Evolutionary conservation across 2,113 vertebrate genomes (phyloP), one percentile per base, ranked within the genome.

Genomic region (Aptenodytes patagonicus): DNA sequence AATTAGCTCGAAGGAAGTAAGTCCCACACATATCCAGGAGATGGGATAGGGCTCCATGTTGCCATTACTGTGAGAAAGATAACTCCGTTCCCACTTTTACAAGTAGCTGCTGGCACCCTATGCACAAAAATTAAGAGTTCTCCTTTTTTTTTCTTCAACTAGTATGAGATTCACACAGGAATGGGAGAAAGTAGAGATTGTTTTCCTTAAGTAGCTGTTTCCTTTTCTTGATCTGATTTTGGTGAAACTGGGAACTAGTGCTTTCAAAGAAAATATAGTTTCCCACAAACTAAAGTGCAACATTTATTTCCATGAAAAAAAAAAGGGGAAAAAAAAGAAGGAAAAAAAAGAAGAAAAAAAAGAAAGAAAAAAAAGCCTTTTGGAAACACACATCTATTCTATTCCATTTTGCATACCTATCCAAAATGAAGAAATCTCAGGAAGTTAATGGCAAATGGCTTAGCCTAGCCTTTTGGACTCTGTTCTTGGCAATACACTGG

Each of bases 371-470:
- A 78, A 61, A 66, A 51, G 6, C 28, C 36, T 79, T 88, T 65
- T 84, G 40, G 52, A 93, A 95, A 64, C 14, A 83, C 13, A 69
- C 4, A 25, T 69, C 58, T 85, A 19, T 54, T 61, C 21, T 40
- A 61, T 52, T 38, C 14, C 26, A 51, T 87, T 93, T 90, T 70
- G 42, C 51, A 72, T 55, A 90, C 17, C 14, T 71, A n/a, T 64
- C 25, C 44, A 94, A 97, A 94, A 89, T 66, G 92, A 89, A 94
- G 69, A 83, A 44, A 80, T 72, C 57, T 72, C 54, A 80, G 62
- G 70, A 69, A 40, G 52, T 93, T 91, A 80, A 91, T 58, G 55
- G 75, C 54, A 92, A 90, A 83, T 2, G 6, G 40, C 49, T 85
- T 85, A 89, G 66, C 40, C 47, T 75, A 65, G 65, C n/a, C 65